Conservation (phyloP, 1,140 invertebrate genomes). For the Drosophila ironensis region DNA sequence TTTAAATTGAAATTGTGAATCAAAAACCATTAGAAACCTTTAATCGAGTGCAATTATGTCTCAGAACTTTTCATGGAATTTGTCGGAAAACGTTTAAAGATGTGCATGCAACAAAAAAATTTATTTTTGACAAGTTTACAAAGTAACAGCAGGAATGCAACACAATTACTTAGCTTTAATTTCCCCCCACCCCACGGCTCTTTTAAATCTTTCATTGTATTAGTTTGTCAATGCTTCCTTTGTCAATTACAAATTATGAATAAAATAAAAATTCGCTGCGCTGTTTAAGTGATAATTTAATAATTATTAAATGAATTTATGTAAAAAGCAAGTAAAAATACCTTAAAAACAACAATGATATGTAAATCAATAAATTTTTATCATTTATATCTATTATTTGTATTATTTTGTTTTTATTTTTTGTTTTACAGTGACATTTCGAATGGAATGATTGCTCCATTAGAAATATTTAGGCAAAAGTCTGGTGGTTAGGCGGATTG, state of each 20-base stretch:
- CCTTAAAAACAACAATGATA: conserved; percentile 25
- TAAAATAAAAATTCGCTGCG: conserved; percentile 45
- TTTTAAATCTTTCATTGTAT: conserved; percentile 15
- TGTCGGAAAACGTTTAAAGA: no score
- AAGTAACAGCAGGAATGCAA: background rate
- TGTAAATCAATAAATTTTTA: conserved; percentile 63
- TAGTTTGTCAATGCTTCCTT: conserved; percentile 37
- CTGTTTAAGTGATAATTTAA: conserved; percentile 76
- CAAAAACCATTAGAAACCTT: conserved; percentile 1
- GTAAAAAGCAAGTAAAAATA: conserved; percentile 61
- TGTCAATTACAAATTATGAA: no score
- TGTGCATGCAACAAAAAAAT: background rate
- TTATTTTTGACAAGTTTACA: background rate
- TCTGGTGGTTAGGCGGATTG: background rate
- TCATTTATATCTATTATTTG: conserved; percentile 62
- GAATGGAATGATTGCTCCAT: conserved; percentile 2
- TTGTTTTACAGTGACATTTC: background rate
- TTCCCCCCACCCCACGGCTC: conserved; percentile 15
- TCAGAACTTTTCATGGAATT: background rate
- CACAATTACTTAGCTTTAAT: conserved; percentile 4
- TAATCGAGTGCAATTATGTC: conserved; percentile 22
- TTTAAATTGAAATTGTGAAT: background rate
- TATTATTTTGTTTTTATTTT: conserved; percentile 7
- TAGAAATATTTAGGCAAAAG: conserved; percentile 21
- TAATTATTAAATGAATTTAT: conserved; percentile 77